Evolutionary conservation across 2,888 invertebrate genomes (phyloP).

Genomic region (Acrobeloides nanus): DNA sequence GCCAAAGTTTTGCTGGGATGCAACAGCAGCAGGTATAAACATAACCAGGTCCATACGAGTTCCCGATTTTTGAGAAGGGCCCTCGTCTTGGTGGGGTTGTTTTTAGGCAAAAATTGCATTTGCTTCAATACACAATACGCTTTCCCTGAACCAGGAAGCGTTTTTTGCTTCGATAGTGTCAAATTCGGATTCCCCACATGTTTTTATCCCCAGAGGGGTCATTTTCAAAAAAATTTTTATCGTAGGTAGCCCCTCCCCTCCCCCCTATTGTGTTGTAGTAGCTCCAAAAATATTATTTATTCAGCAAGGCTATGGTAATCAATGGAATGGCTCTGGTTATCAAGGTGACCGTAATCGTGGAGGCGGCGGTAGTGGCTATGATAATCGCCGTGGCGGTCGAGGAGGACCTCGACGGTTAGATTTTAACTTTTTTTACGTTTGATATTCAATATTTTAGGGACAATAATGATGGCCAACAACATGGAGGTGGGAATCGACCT

Average conservation of each 20-base stretch:
- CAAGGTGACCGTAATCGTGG: conserved; percentile 10
- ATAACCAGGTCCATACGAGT: no score
- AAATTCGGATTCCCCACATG: conserved; percentile 1
- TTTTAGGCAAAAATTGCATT: no score
- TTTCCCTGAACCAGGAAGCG: no score
- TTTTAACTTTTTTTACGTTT: background rate
- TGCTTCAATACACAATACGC: no score
- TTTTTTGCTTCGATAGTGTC: no score
- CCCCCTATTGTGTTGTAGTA: no score
- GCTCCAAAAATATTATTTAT: no score
- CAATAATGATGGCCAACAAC: conserved; percentile 7
- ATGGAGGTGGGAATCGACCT: conserved; percentile 22
- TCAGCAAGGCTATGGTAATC: conserved; percentile 7
- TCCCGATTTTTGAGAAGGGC: no score
- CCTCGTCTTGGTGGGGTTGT: no score
- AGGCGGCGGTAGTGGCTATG: conserved; percentile 13
- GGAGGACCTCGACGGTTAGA: conserved; percentile 3
- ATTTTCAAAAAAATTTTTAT: conserved; percentile 1
- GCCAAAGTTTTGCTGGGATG: conserved; percentile 26
- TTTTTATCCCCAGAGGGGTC: conserved; percentile 1
- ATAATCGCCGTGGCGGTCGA: conserved; percentile 12
- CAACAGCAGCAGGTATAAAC: conserved; percentile 15
- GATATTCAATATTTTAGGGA: conserved; percentile 4
- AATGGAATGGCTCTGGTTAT: conserved; percentile 9
- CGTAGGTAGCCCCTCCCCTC: no score